Evolutionary conservation across 1,140 invertebrate genomes (phyloP), one percentile per base, ranked within the genome.

Genomic region (Drosophila azteca): DNA sequence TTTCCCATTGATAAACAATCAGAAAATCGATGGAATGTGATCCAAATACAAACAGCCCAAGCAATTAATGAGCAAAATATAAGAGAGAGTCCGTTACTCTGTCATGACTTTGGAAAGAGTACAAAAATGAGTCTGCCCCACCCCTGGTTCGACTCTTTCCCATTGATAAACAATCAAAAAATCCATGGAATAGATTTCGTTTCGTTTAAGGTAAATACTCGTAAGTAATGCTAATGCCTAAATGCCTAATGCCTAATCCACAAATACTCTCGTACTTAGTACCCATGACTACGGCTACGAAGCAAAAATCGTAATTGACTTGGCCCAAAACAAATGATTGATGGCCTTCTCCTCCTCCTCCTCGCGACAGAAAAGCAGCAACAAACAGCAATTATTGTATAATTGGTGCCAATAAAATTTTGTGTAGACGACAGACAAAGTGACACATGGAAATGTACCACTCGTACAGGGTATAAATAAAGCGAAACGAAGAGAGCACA

Each of bases 361-460:
- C n/a, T n/a, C n/a, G n/a, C 39, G 9, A 24, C 43, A 29, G 20
- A 11, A 52, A 20, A 48, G 8, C 17, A 65, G 15, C 61, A 52
- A 64, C 58, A 39, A 48, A 39, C 35, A 68, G 54, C 48, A 31
- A 48, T 68, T 69, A 26, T 26, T 26, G 24, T 26, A 73, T 73
- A 84, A 84, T 84, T 85, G 84, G 82, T 74, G 73, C 64, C 81
- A 84, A 84, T 84, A 84, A 84, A 84, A 77, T 46, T 39, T 20
- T 20, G 17, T 50, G 61, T 68, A 76, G 73, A 81, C 71, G 65
- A 75, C 11, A 39, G 3, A 39, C 70, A 87, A 71, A 81, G n/a
- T 78, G 75, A 66, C 71, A 54, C 53, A 65, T 74, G 70, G 63
- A 74, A 67, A 77, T 63, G 31, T 50, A 17, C 9, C 39, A 39